Base-by-base conservation (phyloP, 2,113 vertebrate genomes). In the Nyctibius bracteatus region DNA sequence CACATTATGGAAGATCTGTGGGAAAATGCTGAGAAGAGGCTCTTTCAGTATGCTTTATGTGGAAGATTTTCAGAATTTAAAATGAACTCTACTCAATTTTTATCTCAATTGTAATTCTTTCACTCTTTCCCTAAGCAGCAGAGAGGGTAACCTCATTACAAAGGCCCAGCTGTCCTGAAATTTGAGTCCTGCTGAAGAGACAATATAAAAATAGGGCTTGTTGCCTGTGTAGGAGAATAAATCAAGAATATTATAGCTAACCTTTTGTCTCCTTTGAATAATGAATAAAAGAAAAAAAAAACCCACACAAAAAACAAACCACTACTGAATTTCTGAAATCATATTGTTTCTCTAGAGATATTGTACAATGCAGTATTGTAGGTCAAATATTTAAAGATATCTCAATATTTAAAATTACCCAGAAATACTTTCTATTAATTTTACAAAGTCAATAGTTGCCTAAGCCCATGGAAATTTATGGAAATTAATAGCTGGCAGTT, bases 1-100 rank as follows among this genome's bases (percentile, higher is more conserved):
- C 12, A 25, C 0, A 0, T 41, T 59, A 5, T 46, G n/a, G 6
- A 70, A 66, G 13, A n/a, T 25, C 14, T 44, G 7, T 54, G 9
- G 54, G 18, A 62, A 86, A 85, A 78, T 41, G 20, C 47, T 75
- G 20, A 86, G 47, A 46, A 92, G 46, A 63, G 18, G 16, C 30
- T 72, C 10, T 46, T 79, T 58, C 9, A 28, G 13, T 59, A 24
- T 25, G 65, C 46, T 71, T 47, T 16, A 10, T 20, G 4, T 30
- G 24, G 16, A 65, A 92, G 21, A 16, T 23, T 63, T 41, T 55
- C 18, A 75, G 47, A 75, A 86, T 59, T 82, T 72, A 8, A 30
- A 25, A 55, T 37, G 5, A 72, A 23, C 20, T 41, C 6, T 31
- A 10, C 12, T 79, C 9, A 46, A 0, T 39, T 83, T 78, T 75